A percentile compares a stretch with the other conserved stretches of the same genome.
phyloP scores from a whole-genome alignment of 1,140 invertebrate genomes.

The Polyergus mexicanus region DNA sequence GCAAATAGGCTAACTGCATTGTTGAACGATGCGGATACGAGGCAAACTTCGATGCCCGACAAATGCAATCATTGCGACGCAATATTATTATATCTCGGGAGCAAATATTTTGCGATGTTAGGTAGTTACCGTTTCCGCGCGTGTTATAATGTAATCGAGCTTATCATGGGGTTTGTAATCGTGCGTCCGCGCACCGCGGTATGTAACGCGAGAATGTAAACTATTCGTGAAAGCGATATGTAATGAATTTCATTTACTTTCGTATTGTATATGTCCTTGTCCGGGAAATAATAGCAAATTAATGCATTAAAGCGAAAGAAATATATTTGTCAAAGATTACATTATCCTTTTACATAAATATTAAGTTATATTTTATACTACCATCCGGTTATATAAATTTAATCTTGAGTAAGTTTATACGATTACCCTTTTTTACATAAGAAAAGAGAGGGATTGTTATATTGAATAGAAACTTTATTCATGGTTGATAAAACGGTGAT shows the following conservation, averaged over 20 bases:
- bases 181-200: not conserved
- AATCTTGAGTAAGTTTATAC: not conserved
- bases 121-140: slow-evolving; percentile 2
- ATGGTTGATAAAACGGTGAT: not conserved
- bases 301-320: not conserved
- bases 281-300: not conserved
- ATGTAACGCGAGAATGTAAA: slow-evolving; percentile 4
- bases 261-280: not conserved
- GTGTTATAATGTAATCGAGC: slow-evolving; percentile 29
- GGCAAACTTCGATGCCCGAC: slow-evolving; percentile 45
- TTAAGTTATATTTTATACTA: not conserved
- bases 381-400: not conserved
- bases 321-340: no score
- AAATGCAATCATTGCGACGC: slow-evolving; percentile 54
- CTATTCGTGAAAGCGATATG: not conserved
- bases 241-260: not conserved
- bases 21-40: slow-evolving; percentile 51
- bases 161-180: slow-evolving; percentile 8
- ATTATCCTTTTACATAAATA: not conserved
- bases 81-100: slow-evolving; percentile 58
- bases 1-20: slow-evolving; percentile 63
- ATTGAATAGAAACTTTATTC: slow-evolving; percentile 8
- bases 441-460: not conserved
- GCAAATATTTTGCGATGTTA: slow-evolving; percentile 46
- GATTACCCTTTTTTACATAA: not conserved